These are phyloP conservation scores for Ceratosolen solmsi DNA, from an alignment of 1,140 invertebrate genomes.

Conservation along the genomic window DNA sequence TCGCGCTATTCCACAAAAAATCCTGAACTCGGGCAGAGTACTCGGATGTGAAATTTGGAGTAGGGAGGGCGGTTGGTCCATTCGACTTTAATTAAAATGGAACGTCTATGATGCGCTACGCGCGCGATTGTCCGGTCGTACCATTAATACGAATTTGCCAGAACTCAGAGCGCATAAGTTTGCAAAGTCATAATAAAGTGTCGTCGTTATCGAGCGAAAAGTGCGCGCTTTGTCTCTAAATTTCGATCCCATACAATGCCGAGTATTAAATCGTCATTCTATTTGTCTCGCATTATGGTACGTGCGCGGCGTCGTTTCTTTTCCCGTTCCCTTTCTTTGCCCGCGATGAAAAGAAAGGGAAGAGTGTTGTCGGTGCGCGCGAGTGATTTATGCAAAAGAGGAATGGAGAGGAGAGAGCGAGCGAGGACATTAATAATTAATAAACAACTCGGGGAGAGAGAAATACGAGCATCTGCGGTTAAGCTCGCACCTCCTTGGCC, in stretches of 20 bases:
- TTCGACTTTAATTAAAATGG: too few relatives aligned
- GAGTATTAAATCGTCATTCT: slow-evolving; percentile 49
- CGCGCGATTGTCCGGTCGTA: too few relatives aligned
- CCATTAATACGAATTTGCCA: background rate
- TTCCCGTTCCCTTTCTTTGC: background rate
- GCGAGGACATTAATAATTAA: slow-evolving; percentile 42
- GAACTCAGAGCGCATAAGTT: background rate
- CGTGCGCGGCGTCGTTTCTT: background rate
- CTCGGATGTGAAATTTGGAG: too few relatives aligned
- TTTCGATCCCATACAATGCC: background rate
- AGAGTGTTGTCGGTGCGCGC: background rate
- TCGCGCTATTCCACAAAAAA: background rate
- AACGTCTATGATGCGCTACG: too few relatives aligned
- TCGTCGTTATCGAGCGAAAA: background rate
- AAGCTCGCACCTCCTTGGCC: slow-evolving; percentile 21
- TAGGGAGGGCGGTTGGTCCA: too few relatives aligned
- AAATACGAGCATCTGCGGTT: slow-evolving; percentile 14
- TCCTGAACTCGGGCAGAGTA: too few relatives aligned
- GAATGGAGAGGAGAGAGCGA: background rate
- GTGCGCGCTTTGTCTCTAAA: background rate
- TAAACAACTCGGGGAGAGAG: background rate
- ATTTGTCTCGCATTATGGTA: slow-evolving; percentile 44
- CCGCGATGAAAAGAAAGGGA: background rate
- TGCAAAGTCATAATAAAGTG: background rate
- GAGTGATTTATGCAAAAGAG: slow-evolving; percentile 40